A percentile compares a stretch with the other conserved stretches of the same genome.
phyloP scores from a whole-genome alignment of 2,888 invertebrate species.

The Synanthedon vespiformis region DNA sequence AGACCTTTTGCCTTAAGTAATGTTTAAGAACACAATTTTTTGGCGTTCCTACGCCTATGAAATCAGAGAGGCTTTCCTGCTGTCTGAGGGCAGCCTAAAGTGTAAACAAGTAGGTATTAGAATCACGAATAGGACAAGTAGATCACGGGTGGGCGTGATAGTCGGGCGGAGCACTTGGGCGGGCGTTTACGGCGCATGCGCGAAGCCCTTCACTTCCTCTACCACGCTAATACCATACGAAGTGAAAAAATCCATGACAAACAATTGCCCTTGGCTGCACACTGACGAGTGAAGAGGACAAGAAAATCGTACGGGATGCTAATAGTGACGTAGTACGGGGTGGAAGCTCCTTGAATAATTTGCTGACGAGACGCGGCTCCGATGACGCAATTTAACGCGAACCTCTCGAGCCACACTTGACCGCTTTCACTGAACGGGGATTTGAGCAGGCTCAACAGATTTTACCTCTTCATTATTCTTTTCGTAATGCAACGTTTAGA shows the following conservation, averaged over 20 bases:
- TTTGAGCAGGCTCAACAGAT: constrained; percentile 40
- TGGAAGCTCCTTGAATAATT: constrained; percentile 35
- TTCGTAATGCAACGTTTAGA: not conserved
- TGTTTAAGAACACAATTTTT: too few relatives aligned
- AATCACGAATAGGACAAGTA: constrained; percentile 31
- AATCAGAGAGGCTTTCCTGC: too few relatives aligned
- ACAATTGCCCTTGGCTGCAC: constrained; percentile 37
- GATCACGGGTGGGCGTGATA: constrained; percentile 61
- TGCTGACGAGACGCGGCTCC: constrained; percentile 37
- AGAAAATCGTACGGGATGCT: constrained; percentile 22
- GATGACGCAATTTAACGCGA: constrained; percentile 17
- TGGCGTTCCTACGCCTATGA: too few relatives aligned
- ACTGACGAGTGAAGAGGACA: constrained; percentile 45
- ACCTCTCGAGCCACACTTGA: constrained; percentile 53
- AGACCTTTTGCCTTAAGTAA: too few relatives aligned
- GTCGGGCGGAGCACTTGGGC: constrained; percentile 50
- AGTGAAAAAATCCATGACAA: constrained; percentile 27
- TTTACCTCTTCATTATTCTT: constrained; percentile 15
- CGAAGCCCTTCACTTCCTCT: constrained; percentile 21
- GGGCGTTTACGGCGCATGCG: constrained; percentile 62
- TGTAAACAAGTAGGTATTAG: constrained; percentile 28
- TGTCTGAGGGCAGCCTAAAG: not conserved
- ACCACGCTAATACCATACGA: constrained; percentile 15
- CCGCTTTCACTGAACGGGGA: constrained; percentile 38
- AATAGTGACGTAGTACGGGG: constrained; percentile 24